Evolutionary conservation across 1,140 invertebrate genomes (phyloP).

Genomic region (Drosophila navojoa): DNA sequence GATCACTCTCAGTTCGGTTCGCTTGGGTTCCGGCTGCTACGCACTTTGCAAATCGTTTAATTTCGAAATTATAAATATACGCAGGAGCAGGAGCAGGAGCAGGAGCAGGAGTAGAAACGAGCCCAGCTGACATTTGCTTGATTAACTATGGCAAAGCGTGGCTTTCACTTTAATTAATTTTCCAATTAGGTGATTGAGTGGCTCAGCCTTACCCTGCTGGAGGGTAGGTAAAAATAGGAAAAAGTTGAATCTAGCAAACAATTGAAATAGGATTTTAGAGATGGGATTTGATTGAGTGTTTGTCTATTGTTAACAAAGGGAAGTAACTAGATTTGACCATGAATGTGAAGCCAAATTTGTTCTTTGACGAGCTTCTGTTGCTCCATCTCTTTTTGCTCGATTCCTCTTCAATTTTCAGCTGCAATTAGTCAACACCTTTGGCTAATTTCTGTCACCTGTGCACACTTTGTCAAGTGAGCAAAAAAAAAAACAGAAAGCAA

Average conservation of each 20-base stretch:
- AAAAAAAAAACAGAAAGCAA: background rate
- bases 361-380: too few relatives aligned
- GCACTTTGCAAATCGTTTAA: constrained; percentile 66
- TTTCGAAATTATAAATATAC: constrained; percentile 80
- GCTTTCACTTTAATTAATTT: constrained; percentile 73
- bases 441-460: constrained; percentile 6
- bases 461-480: constrained; percentile 8
- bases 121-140: constrained; percentile 63
- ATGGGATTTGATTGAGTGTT: background rate
- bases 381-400: too few relatives aligned
- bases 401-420: background rate
- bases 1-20: constrained; percentile 49
- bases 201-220: background rate
- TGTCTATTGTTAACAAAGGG: too few relatives aligned
- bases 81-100: constrained; percentile 54
- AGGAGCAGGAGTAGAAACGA: background rate
- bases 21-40: constrained; percentile 24
- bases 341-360: too few relatives aligned
- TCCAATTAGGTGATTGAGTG: constrained; percentile 4
- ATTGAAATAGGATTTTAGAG: background rate
- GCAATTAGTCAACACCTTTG: constrained; percentile 10
- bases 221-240: background rate
- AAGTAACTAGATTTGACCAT: too few relatives aligned
- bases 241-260: background rate
- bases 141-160: constrained; percentile 56